Base-by-base conservation (phyloP, 2,113 vertebrate species). In the Otolemur garnettii region DNA sequence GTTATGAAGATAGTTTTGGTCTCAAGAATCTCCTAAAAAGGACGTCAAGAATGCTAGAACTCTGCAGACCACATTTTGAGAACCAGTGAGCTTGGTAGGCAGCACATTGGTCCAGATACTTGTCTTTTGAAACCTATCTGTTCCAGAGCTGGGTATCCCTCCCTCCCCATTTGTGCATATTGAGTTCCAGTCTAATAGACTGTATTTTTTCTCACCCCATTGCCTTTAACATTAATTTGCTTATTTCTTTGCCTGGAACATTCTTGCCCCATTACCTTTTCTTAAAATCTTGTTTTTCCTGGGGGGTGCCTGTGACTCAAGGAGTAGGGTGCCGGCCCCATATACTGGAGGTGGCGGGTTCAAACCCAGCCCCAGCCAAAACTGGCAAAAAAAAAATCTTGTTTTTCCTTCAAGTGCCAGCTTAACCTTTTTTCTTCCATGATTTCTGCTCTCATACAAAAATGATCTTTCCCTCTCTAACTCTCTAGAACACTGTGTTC, bases 221-320 rank as follows among this genome's bases (percentile, higher is more conserved):
- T 69, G 38, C 60, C 74, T 92, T 89, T 79, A 87, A 83, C 24
- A 78, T 81, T 50, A 50, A 50, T 9, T 62, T 85, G 57, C 35
- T 90, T 92, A 69, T 66, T 45, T 71, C 75, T 81, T 21, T 88
- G 15, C 42, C 35, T n/a, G 5, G n/a, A 85, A 85, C 85, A 45
- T 87, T 93, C 71, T 87, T 79, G 45, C 9, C 22, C 13, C 38
- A 24, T 84, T 79, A 74, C 78, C 15, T 86, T 94, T 64, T 81
- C 72, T 95, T 86, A 90, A 90, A 92, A 79, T 95, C 18, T 71
- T 64, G 14, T 45, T 95, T 95, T 93, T 87, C 45, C 9, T 87
- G 38, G 38, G 38, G 38, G 38, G 38, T 38, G 38, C 38, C 38
- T 38, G 38, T 38, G 38, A 38, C 38, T 38, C 38, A 38, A 38